phyloP scores from a whole-genome alignment of 37 sponge, comb jelly and placozoan species.

The Beroe ovata region DNA sequence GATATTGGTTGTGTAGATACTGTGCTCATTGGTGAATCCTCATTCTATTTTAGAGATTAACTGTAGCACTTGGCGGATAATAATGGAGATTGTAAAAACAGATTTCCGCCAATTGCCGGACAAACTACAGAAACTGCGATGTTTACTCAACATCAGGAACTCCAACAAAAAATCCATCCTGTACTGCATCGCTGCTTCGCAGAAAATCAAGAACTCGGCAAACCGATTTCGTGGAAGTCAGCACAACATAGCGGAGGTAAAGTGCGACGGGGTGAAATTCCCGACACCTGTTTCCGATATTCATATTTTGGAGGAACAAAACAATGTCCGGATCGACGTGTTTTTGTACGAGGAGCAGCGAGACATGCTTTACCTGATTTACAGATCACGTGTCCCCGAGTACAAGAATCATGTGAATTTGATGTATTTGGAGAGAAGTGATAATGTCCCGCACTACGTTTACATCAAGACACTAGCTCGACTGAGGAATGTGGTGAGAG shows the following conservation, averaged over 20 bases:
- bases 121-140: background rate
- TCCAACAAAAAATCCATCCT: background rate
- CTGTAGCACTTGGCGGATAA: too few species aligned
- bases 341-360: background rate
- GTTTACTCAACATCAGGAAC: background rate
- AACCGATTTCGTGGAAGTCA: background rate
- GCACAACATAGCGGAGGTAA: background rate
- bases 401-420: background rate
- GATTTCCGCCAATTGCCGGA: background rate
- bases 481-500: background rate
- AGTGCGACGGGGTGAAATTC: background rate
- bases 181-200: background rate
- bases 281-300: background rate
- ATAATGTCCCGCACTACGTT: background rate
- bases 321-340: background rate
- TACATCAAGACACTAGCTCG: background rate
- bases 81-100: too few species aligned
- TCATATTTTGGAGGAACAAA: background rate
- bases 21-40: too few species aligned
- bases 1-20: too few species aligned
- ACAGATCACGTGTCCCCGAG: background rate
- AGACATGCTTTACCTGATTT: background rate
- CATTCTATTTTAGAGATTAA: too few species aligned
- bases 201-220: background rate
- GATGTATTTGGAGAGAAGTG: background rate